Base-by-base conservation (phyloP, 2,888 invertebrate genomes). In the Hypomecis atomaria region DNA sequence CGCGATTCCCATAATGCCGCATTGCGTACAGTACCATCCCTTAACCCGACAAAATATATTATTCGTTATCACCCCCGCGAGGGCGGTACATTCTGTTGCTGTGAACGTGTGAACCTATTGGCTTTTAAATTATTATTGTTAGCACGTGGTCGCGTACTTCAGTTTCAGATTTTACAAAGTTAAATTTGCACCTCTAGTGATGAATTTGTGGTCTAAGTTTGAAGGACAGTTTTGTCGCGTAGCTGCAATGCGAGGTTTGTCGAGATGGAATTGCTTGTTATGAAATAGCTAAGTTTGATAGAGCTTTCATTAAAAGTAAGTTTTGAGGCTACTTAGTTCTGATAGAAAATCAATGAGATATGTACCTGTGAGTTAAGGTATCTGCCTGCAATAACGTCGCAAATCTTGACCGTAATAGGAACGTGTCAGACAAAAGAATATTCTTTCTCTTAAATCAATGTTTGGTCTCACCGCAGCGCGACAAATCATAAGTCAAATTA, bases 31-130 rank as follows among this genome's bases (percentile, higher is more conserved):
- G 79, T 82, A 75, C 79, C 66, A 66, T 80, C 59, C 81, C 81
- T 82, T 83, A 86, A 84, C 79, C 81, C 84, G 79, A 76, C 82
- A 81, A 88, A 89, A 88, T 89, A 87, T 86, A 88, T 89, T 89
- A 87, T 84, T 80, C 84, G 83, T 84, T 88, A 90, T 89, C 87
- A 85, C 78, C 75, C 87, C 83, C 88, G 23, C 53, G 87, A 82
- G 89, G 71, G 73, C 78, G 74, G 76, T 84, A 77, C 78, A 79
- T 84, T 78, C 75, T 71, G 72, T 72, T 68, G 67, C 76, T 62
- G 75, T 67, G 75, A 75, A 80, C 79, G 79, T 72, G 72, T 68
- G 67, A 72, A 68, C 65, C 79, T 80, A 84, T 85, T 77, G 79
- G 74, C 77, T 75, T 73, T 78, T 79, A 78, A 82, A 82, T 82